These are phyloP conservation scores for Callospermophilus lateralis DNA, from an alignment of 2,113 vertebrate species.

Conservation along the genomic window DNA sequence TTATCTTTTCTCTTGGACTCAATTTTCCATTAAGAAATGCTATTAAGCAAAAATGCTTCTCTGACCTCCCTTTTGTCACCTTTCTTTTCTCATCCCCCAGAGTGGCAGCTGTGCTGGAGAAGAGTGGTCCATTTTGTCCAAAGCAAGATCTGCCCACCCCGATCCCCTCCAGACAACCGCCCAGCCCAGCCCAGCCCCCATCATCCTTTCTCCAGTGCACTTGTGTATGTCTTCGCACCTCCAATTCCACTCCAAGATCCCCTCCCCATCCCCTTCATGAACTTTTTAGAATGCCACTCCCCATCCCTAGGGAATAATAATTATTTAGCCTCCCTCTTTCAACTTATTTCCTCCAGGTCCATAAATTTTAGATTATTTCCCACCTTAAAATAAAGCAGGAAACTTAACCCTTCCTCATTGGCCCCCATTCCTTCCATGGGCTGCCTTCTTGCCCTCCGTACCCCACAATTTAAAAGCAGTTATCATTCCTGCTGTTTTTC, in stretches of 20 bases:
- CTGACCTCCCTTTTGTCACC: background rate
- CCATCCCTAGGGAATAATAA: background rate
- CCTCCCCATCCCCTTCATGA: background rate
- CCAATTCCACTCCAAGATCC: background rate
- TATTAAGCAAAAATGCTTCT: background rate
- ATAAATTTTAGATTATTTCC: background rate
- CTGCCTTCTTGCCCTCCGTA: background rate
- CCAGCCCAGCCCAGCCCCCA: too few relatives aligned
- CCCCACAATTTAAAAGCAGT: background rate
- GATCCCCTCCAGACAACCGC: background rate
- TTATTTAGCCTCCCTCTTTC: background rate
- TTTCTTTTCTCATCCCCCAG: background rate
- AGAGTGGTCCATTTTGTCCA: background rate
- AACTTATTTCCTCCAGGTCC: background rate
- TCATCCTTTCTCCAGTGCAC: background rate
- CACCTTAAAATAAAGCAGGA: background rate
- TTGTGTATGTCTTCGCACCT: accelerated
- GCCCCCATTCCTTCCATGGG: background rate
- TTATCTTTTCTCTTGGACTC: background rate
- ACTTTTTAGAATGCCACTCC: background rate
- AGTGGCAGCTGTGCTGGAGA: background rate
- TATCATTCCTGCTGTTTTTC: background rate
- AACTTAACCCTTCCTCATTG: background rate
- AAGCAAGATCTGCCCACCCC: background rate
- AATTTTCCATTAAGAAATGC: background rate